Base-by-base conservation (phyloP, 2,888 invertebrate genomes). In the Subacronicta megacephala region DNA sequence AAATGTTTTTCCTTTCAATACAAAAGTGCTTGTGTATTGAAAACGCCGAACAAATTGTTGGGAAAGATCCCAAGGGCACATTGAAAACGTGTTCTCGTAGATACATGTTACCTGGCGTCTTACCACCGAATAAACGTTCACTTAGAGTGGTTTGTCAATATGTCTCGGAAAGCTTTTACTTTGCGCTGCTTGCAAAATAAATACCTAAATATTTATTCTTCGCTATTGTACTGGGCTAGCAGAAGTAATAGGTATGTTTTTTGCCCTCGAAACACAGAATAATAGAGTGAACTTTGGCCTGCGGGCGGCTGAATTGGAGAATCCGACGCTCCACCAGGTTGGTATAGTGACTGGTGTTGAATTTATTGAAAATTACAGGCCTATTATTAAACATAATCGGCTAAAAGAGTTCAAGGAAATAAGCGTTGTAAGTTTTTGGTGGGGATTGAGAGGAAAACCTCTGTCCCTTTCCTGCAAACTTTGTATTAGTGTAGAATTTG, bases 121-220 rank as follows among this genome's bases (percentile, higher is more conserved):
- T 81, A 79, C 77, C 81, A 64, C 78, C 74, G 75, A 81, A 84
- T 81, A 89, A 85, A 85, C 82, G 80, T 73, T 81, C 78, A 53
- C 72, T 78, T 79, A 71, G 81, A 90, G 89, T 85, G 89, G 82
- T 85, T 76, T 86, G 89, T 90, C 89, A 89, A 89, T 85, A 89
- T 77, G 67, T 78, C 66, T 74, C 64, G 67, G 72, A 78, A 80
- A 83, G 85, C 83, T 88, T 86, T 88, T 81, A 83, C 85, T 84
- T 80, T 75, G 73, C 55, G 70, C 67, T 73, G 55, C 74, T 78
- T 75, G 70, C 63, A 51, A 70, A 62, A 66, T 62, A 71, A 44
- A 54, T 50, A n/a, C n/a, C n/a, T n/a, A 61, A 53, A 51, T 49
- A 66, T 63, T 63, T 63, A 55, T 56, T 43, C 18, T 54, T 43